Conservation (phyloP, 2,888 invertebrate genomes). For the Trichogramma dendrolimi region DNA sequence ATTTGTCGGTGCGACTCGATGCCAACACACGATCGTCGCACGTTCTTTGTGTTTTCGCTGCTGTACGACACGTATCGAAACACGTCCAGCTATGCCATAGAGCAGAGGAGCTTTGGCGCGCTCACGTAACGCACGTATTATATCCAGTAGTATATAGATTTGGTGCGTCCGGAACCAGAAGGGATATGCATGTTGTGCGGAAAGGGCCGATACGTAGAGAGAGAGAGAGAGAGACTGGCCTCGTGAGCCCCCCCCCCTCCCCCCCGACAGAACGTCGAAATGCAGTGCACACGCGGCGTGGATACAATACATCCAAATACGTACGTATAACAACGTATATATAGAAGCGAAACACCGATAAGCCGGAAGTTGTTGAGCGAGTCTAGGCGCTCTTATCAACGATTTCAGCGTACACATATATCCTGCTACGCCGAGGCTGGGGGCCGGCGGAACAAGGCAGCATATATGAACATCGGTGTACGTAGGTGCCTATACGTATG, state of each 20-base stretch:
- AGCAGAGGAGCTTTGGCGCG: too few species aligned
- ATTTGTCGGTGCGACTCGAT: too few species aligned
- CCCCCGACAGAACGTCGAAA: neutral
- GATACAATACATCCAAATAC: neutral
- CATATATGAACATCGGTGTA: too few species aligned
- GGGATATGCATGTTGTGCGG: neutral
- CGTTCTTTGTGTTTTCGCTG: neutral
- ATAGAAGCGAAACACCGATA: neutral
- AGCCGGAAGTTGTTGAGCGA: neutral
- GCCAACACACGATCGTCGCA: neutral
- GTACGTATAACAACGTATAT: neutral
- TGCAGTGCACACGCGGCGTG: neutral
- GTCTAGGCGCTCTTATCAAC: slow-evolving; percentile 18
- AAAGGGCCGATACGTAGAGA: slow-evolving; percentile 3
- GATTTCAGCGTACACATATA: neutral
- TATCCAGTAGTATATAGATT: too few species aligned
- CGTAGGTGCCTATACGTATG: too few species aligned
- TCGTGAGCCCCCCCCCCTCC: neutral
- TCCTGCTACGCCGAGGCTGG: too few species aligned
- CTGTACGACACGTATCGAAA: neutral
- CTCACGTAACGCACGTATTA: too few species aligned
- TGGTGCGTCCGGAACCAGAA: too few species aligned
- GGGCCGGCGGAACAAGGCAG: too few species aligned
- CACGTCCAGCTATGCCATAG: too few species aligned
- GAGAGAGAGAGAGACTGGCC: neutral